Base-by-base conservation (phyloP, 92 coral and sea anemone genomes). In the Zoanthus gigantus region DNA sequence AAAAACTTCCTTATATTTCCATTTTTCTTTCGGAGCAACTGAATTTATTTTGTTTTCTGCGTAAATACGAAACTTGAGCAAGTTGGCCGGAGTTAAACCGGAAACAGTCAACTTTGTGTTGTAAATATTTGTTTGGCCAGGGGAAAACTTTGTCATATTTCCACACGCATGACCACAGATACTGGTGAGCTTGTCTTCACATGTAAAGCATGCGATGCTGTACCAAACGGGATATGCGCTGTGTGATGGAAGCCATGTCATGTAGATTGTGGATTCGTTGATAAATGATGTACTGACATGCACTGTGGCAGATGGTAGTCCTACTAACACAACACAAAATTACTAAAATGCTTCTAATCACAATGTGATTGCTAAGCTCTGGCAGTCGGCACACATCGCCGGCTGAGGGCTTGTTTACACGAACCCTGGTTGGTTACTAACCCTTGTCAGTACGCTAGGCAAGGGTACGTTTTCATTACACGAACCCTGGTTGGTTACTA, bases 51-150 rank as follows among this genome's bases (percentile, higher is more conserved):
- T 79, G 10, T n/a, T 79, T 79, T 37, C 54, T 5, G 84, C n/a
- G 71, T 79, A 79, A 79, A 79, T 79, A 42, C 72, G 84, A 79
- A 79, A 79, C 84, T 79, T 79, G 84, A 79, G 58, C 72, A 68
- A 79, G 84, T 31, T 14, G 8, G 31, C 52, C 46, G 84, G 84
- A 60, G 72, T 60, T 79, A 79, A 57, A 42, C 72, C 84, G 28
- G 54, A 14, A n/a, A 79, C 52, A 60, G 37, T 60, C 32, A 79
- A 17, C 4, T 79, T 61, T 34, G 84, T 34, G 46, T 31, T 61
- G 53, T 44, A 34, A 18, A 79, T 79, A 5, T 61, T 61, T 29
- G 2, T 42, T 14, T 32, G 65, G n/a, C 84, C 73, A 6, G 84
- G 84, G 31, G 34, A 79, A 79, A 32, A 79, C 6, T 61, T 79